Evolutionary conservation across 2,113 vertebrate genomes (phyloP).

Genomic region (Lathamus discolor): DNA sequence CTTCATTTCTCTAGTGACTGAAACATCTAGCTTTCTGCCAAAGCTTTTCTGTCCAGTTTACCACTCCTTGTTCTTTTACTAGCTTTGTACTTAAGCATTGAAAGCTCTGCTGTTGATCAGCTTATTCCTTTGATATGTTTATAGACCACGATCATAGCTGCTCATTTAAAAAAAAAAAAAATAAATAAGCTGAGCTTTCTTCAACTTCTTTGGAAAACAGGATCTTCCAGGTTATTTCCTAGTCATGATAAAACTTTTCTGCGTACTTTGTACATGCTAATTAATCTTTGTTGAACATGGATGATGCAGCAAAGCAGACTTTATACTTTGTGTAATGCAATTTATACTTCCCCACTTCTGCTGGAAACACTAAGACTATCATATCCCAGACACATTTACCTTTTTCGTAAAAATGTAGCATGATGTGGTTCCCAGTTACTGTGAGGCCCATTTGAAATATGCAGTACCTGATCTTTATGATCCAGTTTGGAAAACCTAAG

Average conservation of each 20-base stretch:
- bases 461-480: background rate
- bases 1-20: background rate
- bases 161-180: background rate
- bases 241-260: background rate
- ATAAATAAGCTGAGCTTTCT: background rate
- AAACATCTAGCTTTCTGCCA: background rate
- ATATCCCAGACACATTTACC: background rate
- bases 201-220: background rate
- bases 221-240: background rate
- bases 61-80: background rate
- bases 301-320: background rate
- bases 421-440: background rate
- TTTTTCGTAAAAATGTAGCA: background rate
- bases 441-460: background rate
- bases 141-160: background rate
- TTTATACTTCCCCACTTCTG: background rate
- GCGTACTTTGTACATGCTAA: background rate
- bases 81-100: background rate
- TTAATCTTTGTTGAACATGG: background rate
- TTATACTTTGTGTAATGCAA: background rate
- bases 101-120: background rate
- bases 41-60: background rate
- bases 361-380: background rate
- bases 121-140: background rate
- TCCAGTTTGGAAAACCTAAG: background rate